Base-by-base conservation (phyloP, 2,113 vertebrate species). In the Mormyrus lacerda region DNA sequence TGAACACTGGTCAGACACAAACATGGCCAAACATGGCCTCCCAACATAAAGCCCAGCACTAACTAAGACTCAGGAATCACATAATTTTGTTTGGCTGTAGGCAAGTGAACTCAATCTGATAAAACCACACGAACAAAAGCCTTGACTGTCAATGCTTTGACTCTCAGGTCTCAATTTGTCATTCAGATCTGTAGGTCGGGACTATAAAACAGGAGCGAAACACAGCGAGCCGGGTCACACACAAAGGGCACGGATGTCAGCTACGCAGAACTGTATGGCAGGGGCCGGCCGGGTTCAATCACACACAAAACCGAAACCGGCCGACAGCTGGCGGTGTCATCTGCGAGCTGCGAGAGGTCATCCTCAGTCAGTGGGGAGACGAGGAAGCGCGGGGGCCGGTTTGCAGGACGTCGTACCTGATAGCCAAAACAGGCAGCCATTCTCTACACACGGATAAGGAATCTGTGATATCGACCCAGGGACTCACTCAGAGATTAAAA, bases 361-460 rank as follows among this genome's bases (percentile, higher is more conserved):
- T 35, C 27, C 65, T 73, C 65, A 73, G n/a, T n/a, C 27, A n/a
- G 6, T n/a, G 2, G 55, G 55, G 55, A 27, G n/a, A 11, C 1
- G 10, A 27, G n/a, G 61, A 69, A 31, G 61, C 0, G 9, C 35
- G 0, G 73, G 73, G 69, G 3, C 27, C 10, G 31, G 50, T 51
- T 1, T 51, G 15, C 50, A 51, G 15, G 15, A 51, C 4, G 15
- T 53, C 51, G 19, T 5, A 53, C 65, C 27, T 35, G 6, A 89
- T 90, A 92, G 90, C 91, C 92, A 92, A 87, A 87, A 93, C 94
- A 94, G 91, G 93, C 90, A 88, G 90, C 92, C 91, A 87, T 65
- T 90, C 89, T 89, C 88, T 91, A 94, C 91, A 61, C 2, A 39
- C 1, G n/a, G 21, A 93, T 73, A 91, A 87, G 89, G 88, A 90